Percentiles rank a stretch among this genome's conserved stretches.
These are phyloP conservation scores for Oryzias dopingdopingensis DNA, from an alignment of 2,797 vertebrate species.

Conservation along the genomic window DNA sequence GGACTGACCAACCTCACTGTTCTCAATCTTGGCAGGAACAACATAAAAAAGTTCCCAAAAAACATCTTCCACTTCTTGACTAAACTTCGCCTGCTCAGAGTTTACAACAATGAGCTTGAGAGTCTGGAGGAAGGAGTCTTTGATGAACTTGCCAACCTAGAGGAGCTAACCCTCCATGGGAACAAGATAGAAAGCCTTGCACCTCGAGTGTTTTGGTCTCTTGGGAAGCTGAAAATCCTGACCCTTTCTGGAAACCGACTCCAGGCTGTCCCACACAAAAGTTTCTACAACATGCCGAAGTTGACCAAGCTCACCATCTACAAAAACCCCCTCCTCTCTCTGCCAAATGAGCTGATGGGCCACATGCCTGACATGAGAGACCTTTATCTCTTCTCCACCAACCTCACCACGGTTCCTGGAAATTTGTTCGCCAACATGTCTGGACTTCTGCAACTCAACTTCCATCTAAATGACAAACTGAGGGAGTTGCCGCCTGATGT, in stretches of 20 bases:
- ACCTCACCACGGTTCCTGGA: constrained; percentile 81
- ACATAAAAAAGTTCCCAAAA: constrained; percentile 72
- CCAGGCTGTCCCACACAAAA: constrained; percentile 72
- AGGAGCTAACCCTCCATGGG: constrained; percentile 72
- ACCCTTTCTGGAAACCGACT: constrained; percentile 81
- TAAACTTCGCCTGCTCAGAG: constrained; percentile 69
- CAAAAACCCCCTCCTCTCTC: constrained; percentile 80
- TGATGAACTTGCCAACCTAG: constrained; percentile 72
- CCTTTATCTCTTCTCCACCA: constrained; percentile 82
- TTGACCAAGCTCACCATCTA: constrained; percentile 79
- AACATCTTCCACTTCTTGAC: constrained; percentile 74
- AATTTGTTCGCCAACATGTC: constrained; percentile 87
- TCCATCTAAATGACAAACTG: constrained; percentile 78
- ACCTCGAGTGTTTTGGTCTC: constrained; percentile 75
- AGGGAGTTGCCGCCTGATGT: constrained; percentile 74
- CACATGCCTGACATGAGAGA: constrained; percentile 77
- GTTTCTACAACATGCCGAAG: constrained; percentile 79
- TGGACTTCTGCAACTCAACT: constrained; percentile 72
- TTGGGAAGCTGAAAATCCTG: constrained; percentile 74
- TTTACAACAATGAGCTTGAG: constrained; percentile 79
- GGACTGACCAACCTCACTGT: constrained; percentile 70
- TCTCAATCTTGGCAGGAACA: constrained; percentile 83
- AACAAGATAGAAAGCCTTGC: constrained; percentile 79
- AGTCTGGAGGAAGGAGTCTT: constrained; percentile 75
- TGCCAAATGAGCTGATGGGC: constrained; percentile 84